Percentiles rank a stretch among this genome's conserved stretches.
Evolutionary conservation across 2,113 vertebrate species (phyloP).

Genomic region (Corynorhinus townsendii): DNA sequence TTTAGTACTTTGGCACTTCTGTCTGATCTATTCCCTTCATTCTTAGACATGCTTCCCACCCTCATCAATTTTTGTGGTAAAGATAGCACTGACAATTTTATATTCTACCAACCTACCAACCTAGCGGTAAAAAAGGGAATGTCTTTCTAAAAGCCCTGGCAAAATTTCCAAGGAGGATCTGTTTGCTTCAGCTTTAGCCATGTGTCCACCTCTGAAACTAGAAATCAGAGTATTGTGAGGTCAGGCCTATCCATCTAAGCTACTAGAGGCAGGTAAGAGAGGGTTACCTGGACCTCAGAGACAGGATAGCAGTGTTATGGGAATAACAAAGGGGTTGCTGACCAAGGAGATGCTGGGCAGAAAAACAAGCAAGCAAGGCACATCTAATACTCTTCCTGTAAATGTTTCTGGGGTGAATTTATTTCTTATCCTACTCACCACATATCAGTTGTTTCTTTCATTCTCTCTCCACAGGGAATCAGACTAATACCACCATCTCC

Average conservation of each 20-base stretch:
- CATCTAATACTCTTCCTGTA: not conserved
- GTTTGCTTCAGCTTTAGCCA: not conserved
- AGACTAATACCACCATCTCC: not conserved
- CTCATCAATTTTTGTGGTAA: not conserved
- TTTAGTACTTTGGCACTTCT: not conserved
- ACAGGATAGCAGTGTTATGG: not conserved
- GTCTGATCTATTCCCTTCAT: not conserved
- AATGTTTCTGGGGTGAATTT: not conserved
- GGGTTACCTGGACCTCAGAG: not conserved
- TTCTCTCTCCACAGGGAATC: not conserved
- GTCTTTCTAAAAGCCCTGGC: not conserved
- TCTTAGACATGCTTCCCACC: not conserved
- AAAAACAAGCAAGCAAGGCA: not conserved
- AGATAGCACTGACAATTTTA: not conserved
- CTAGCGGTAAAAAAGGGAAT: not conserved
- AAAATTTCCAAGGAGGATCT: not conserved
- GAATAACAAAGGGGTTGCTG: not conserved
- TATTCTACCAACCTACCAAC: not conserved
- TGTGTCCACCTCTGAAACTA: not conserved
- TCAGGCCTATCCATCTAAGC: not conserved
- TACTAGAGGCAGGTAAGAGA: fast-evolving
- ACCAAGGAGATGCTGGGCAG: not conserved
- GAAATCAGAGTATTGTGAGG: not conserved
- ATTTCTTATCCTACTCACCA: not conserved
- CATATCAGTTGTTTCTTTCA: not conserved